A percentile compares a stretch with the other conserved stretches of the same genome.
These are phyloP conservation scores for Aphelocoma californica DNA, from an alignment of 2,797 vertebrate species.

Conservation along the genomic window DNA sequence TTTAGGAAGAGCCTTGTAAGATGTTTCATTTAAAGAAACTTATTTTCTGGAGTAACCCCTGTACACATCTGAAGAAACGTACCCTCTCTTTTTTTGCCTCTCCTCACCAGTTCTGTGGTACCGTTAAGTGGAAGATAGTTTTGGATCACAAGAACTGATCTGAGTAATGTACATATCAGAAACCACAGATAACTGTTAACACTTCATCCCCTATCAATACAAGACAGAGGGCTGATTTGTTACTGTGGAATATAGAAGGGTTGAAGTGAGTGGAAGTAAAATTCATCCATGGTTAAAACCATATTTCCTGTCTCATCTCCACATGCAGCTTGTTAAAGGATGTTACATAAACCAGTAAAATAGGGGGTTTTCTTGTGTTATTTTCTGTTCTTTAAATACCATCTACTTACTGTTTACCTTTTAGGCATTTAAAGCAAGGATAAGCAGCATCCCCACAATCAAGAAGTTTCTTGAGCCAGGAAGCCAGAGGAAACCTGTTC, in stretches of 20 bases:
- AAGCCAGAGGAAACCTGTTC: constrained; percentile 81
- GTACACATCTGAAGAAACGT: background rate
- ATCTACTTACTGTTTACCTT: background rate
- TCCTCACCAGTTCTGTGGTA: background rate
- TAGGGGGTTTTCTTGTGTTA: background rate
- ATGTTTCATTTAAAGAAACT: background rate
- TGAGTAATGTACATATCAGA: background rate
- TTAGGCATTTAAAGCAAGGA: constrained; percentile 84
- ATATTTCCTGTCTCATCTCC: background rate
- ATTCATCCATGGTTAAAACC: background rate
- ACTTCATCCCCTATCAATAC: background rate
- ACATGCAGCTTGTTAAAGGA: background rate
- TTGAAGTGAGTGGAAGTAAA: background rate
- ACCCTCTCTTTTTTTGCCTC: background rate
- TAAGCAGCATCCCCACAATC: constrained; percentile 77
- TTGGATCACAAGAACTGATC: background rate
- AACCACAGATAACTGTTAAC: background rate
- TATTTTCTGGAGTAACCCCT: background rate
- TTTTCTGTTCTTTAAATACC: constrained; percentile 35
- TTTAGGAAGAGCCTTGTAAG: background rate
- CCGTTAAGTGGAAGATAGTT: background rate
- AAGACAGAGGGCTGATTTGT: background rate
- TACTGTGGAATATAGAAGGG: background rate
- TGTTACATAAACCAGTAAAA: background rate
- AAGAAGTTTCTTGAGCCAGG: constrained; percentile 83